Conservation (phyloP, 2,888 invertebrate genomes). For the Drosophila eohydei region DNA sequence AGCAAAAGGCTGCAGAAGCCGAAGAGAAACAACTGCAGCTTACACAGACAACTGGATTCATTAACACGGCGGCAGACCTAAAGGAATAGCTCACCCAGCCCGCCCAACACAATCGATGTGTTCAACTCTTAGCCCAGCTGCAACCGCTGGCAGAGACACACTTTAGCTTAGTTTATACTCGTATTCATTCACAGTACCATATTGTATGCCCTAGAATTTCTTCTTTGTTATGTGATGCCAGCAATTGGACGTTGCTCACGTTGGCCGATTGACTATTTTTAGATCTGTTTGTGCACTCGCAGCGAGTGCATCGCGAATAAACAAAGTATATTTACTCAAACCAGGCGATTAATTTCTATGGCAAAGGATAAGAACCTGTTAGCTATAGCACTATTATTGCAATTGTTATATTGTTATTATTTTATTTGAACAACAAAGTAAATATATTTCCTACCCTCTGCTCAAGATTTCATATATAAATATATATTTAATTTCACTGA, state of each 20-base stretch:
- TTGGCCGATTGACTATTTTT: slow-evolving; percentile 56
- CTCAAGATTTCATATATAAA: background rate
- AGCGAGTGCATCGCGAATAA: slow-evolving; percentile 57
- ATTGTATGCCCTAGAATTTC: slow-evolving; percentile 40
- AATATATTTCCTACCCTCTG: background rate
- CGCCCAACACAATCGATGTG: slow-evolving; percentile 23
- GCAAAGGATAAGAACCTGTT: background rate
- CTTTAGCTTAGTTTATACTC: slow-evolving; percentile 58
- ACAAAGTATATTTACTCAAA: slow-evolving; percentile 40
- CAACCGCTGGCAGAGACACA: slow-evolving; percentile 38
- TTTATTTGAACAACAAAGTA: background rate
- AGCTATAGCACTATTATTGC: background rate
- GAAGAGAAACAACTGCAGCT: slow-evolving; percentile 73
- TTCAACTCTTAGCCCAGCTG: slow-evolving; percentile 28
- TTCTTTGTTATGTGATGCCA: slow-evolving; percentile 57
- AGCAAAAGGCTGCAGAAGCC: slow-evolving; percentile 76
- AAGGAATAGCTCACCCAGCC: slow-evolving; percentile 74
- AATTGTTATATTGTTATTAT: background rate
- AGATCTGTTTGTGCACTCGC: slow-evolving; percentile 43
- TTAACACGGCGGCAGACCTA: slow-evolving; percentile 83
- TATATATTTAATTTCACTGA: background rate
- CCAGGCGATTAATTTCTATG: slow-evolving; percentile 1
- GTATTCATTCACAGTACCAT: slow-evolving; percentile 37
- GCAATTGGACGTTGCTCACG: slow-evolving; percentile 44
- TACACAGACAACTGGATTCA: slow-evolving; percentile 78